phyloP scores from a whole-genome alignment of 2,888 invertebrate genomes.

The Schizotus pectinicornis region DNA sequence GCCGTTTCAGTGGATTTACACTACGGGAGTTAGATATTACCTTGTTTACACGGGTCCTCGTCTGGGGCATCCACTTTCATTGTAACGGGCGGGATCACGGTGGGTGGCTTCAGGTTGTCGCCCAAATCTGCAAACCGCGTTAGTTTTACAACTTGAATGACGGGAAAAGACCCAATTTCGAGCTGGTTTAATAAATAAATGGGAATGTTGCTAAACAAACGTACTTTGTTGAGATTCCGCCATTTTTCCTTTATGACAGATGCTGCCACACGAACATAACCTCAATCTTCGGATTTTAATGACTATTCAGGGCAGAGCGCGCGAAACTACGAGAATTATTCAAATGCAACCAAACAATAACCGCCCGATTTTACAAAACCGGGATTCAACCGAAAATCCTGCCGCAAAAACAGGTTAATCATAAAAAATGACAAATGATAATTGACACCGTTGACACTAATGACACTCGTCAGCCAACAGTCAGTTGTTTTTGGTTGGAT shows the following conservation, averaged over 20 bases:
- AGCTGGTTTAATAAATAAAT: conserved; percentile 5
- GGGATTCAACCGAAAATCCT: too few species aligned
- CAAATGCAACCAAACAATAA: too few species aligned
- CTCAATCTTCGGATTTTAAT: neutral
- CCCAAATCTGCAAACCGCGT: conserved; percentile 33
- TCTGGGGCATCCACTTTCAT: conserved; percentile 53
- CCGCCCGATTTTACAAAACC: too few species aligned
- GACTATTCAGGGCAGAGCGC: neutral
- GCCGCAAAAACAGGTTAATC: too few species aligned
- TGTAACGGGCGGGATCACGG: conserved; percentile 48
- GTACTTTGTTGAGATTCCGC: conserved; percentile 45
- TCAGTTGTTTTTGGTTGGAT: too few species aligned
- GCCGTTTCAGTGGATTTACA: conserved; percentile 22
- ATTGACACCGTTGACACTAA: too few species aligned
- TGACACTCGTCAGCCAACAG: too few species aligned
- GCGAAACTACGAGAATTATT: neutral
- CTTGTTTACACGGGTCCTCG: conserved; percentile 47
- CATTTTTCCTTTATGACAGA: conserved; percentile 37
- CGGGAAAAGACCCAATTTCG: neutral
- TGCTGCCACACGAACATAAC: neutral
- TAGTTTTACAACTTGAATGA: conserved; percentile 4
- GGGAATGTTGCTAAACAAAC: conserved; percentile 34
- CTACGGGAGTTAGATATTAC: conserved; percentile 31
- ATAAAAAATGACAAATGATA: too few species aligned
- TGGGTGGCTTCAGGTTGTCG: conserved; percentile 36